phyloP scores from a whole-genome alignment of 1,140 invertebrate genomes.

The Psix sp. region DNA sequence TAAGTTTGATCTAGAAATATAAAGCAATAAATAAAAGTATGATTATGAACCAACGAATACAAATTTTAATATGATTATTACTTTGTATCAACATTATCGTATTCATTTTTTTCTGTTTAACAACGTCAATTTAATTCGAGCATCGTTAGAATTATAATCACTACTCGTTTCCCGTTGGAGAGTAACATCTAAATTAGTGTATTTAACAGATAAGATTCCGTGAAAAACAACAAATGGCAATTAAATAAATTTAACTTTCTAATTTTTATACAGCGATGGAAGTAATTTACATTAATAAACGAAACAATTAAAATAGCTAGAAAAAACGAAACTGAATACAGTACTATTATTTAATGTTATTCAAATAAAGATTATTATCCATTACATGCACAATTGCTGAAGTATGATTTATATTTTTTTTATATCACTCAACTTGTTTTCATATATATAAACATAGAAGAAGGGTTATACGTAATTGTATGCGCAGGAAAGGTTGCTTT shows the following conservation, averaged over 20 bases:
- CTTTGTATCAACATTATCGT: no score
- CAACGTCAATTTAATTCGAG: no score
- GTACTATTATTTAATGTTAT: slow-evolving; percentile 51
- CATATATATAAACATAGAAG: slow-evolving; percentile 41
- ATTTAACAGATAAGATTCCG: slow-evolving; percentile 11
- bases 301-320: slow-evolving; percentile 35
- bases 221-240: slow-evolving; percentile 7
- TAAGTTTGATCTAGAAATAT: no score
- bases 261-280: slow-evolving; percentile 5
- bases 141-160: no score
- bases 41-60: no score
- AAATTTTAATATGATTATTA: no score
- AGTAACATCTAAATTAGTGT: no score
- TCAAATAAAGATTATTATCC: slow-evolving; percentile 57
- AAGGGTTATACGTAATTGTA: slow-evolving; percentile 51
- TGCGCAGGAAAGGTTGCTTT: slow-evolving; percentile 42
- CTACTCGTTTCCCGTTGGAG: no score
- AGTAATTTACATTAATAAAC: slow-evolving; percentile 33
- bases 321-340: slow-evolving; percentile 27
- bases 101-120: no score
- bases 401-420: slow-evolving; percentile 58
- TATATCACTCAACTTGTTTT: slow-evolving; percentile 37
- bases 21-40: no score
- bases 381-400: slow-evolving; percentile 57
- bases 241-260: slow-evolving; percentile 23